These are phyloP conservation scores for Macrophya annulata DNA, from an alignment of 2,888 invertebrate genomes.

Conservation along the genomic window DNA sequence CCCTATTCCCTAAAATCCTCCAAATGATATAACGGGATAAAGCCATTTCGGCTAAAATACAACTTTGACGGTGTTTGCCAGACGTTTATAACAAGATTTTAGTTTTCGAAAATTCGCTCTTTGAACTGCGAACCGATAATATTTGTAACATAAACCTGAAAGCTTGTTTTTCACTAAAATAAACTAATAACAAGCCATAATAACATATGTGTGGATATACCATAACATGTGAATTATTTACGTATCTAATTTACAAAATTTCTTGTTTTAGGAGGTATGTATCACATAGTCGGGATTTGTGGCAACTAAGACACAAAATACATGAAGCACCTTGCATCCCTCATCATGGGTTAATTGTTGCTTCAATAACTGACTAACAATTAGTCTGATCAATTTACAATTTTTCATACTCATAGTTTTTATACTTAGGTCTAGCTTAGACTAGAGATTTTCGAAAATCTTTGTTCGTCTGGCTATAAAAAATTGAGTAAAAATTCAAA, in stretches of 20 bases:
- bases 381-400: too few relatives aligned
- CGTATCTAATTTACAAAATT: not conserved
- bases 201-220: not conserved
- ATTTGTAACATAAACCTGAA: not conserved
- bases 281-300: too few relatives aligned
- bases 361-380: too few relatives aligned
- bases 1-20: not conserved
- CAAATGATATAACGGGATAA: not conserved
- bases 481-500: too few relatives aligned
- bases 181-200: not conserved
- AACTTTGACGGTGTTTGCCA: constrained; percentile 8
- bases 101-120: not conserved
- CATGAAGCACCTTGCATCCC: too few relatives aligned
- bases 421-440: too few relatives aligned
- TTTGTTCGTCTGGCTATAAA: too few relatives aligned
- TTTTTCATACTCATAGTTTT: too few relatives aligned
- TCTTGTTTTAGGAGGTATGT: not conserved
- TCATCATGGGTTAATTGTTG: too few relatives aligned
- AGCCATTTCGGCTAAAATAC: not conserved
- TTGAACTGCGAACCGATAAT: not conserved
- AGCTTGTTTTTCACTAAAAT: not conserved
- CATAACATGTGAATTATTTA: not conserved
- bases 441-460: too few relatives aligned
- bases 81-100: not conserved
- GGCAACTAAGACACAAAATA: too few relatives aligned